Conservation (phyloP, 2,113 vertebrate species). For the Microtus montanus region DNA sequence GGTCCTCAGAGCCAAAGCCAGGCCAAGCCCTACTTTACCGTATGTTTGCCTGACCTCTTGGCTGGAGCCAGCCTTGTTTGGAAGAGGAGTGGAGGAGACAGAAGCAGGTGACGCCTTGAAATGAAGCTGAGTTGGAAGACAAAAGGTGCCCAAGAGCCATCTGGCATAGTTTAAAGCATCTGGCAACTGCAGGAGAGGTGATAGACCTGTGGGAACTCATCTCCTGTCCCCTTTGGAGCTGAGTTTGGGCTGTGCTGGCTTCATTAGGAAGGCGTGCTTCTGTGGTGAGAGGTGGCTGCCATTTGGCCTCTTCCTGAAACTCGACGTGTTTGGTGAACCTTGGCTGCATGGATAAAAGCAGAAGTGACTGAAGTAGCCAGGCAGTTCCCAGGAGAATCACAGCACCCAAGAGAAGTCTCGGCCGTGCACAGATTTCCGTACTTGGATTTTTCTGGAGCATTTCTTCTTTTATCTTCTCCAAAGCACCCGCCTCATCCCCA, state of each 20-base stretch:
- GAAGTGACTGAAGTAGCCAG: slow-evolving; percentile 33
- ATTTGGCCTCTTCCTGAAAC: slow-evolving; percentile 3
- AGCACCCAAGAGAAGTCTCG: slow-evolving; percentile 32
- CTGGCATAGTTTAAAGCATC: slow-evolving; percentile 87
- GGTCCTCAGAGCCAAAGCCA: background rate
- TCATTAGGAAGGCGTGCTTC: background rate
- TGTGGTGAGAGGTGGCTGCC: background rate
- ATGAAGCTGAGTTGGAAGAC: background rate
- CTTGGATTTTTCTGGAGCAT: slow-evolving; percentile 39
- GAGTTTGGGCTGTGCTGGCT: background rate
- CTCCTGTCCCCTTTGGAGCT: slow-evolving; percentile 1
- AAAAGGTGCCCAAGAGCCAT: slow-evolving; percentile 70
- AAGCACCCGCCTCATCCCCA: background rate
- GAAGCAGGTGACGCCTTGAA: background rate
- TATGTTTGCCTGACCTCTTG: background rate
- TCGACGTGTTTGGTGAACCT: background rate
- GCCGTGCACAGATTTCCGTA: background rate
- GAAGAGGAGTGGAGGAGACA: background rate
- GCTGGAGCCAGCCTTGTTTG: background rate
- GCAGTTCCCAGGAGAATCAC: slow-evolving; percentile 7
- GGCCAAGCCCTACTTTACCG: background rate
- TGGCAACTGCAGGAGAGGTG: slow-evolving; percentile 18
- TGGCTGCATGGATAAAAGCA: slow-evolving; percentile 27
- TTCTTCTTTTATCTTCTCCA: slow-evolving; percentile 1
- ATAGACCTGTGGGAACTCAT: background rate